phyloP scores from a whole-genome alignment of 2,888 invertebrate species.

The Eristalis intricaria region DNA sequence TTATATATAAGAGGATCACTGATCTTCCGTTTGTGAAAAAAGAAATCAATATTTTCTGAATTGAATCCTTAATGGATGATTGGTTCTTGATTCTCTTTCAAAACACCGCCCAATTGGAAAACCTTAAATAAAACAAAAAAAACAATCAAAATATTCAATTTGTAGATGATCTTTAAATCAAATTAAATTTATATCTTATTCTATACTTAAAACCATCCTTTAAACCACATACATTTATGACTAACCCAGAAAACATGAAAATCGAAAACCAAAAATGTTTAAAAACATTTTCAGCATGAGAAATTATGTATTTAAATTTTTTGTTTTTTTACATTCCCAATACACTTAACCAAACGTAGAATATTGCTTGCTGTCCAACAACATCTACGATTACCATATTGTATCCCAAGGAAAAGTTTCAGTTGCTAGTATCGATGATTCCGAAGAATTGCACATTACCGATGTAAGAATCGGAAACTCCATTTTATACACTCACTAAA shows the following conservation, averaged over 20 bases:
- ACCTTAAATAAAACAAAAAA: too few relatives aligned
- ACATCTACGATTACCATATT: constrained; percentile 92
- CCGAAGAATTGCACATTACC: constrained; percentile 87
- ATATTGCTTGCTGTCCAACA: constrained; percentile 88
- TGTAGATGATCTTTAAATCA: background rate
- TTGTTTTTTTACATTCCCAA: constrained; percentile 31
- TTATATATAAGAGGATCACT: too few relatives aligned
- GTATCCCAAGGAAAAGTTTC: constrained; percentile 96
- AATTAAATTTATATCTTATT: background rate
- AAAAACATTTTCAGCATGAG: constrained; percentile 27
- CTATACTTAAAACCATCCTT: constrained; percentile 22
- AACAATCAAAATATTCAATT: too few relatives aligned
- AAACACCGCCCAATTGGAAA: too few relatives aligned
- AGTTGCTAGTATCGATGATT: constrained; percentile 95
- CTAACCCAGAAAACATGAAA: background rate
- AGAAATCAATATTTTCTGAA: too few relatives aligned
- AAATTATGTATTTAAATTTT: constrained; percentile 36
- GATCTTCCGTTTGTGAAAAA: too few relatives aligned
- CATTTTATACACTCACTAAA: constrained; percentile 12
- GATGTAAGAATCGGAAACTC: constrained; percentile 85
- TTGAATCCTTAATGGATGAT: too few relatives aligned
- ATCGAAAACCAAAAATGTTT: constrained; percentile 35
- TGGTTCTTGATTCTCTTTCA: too few relatives aligned
- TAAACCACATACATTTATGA: background rate
- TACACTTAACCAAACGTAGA: constrained; percentile 82